These are phyloP conservation scores for Solenopsis invicta DNA, from an alignment of 1,140 invertebrate species.

Conservation along the genomic window DNA sequence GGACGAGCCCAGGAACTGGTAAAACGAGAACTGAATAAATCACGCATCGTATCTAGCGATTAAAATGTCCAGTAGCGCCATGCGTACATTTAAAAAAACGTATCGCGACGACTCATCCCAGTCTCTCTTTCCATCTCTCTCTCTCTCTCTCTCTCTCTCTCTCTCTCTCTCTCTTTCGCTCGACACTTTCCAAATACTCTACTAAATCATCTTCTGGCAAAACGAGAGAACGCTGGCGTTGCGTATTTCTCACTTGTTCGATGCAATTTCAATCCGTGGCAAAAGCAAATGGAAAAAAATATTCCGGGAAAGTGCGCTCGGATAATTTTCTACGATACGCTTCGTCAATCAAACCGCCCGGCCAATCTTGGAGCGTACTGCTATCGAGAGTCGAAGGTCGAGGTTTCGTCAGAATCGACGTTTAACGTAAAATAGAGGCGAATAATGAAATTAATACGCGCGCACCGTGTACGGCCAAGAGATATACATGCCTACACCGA, in stretches of 20 bases:
- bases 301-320: conserved; percentile 13
- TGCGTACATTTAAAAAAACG: neutral
- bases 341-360: conserved; percentile 39
- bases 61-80: neutral
- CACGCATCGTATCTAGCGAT: neutral
- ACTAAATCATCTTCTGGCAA: conserved; percentile 9
- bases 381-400: conserved; percentile 54
- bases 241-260: neutral
- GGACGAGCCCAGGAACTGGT: neutral
- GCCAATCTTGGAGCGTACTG: conserved; percentile 11
- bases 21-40: conserved; percentile 31
- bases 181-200: neutral
- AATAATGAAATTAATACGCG: neutral
- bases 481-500: neutral
- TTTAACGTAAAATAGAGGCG: neutral
- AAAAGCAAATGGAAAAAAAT: conserved; percentile 13
- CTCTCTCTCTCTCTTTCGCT: neutral
- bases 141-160: neutral
- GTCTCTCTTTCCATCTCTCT: neutral
- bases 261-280: conserved; percentile 9
- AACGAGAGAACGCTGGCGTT: neutral
- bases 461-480: neutral
- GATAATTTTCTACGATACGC: conserved; percentile 35
- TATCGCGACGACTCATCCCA: neutral
- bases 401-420: conserved; percentile 1